Percentiles rank a stretch among this genome's conserved stretches.
Evolutionary conservation across 2,888 invertebrate genomes (phyloP).

Genomic region (Euzophera pinguis): DNA sequence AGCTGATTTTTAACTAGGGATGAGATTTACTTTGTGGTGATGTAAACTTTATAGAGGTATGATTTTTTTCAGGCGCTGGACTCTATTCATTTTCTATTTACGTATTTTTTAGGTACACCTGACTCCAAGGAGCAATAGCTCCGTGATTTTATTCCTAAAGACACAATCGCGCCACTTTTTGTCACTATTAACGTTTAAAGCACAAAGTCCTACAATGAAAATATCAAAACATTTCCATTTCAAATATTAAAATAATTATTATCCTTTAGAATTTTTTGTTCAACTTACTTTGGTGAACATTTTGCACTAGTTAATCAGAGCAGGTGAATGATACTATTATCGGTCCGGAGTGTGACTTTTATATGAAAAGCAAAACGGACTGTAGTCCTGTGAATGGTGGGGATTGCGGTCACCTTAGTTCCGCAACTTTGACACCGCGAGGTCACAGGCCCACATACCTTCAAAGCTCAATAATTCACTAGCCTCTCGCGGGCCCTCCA

Average conservation of each 20-base stretch:
- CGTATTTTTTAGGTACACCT: too few species aligned
- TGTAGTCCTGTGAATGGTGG: conserved; percentile 61
- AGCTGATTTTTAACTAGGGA: too few species aligned
- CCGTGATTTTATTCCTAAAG: too few species aligned
- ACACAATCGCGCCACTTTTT: too few species aligned
- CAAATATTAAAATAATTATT: background rate
- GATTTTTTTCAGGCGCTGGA: too few species aligned
- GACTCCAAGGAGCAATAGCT: too few species aligned
- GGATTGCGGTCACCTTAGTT: conserved; percentile 71
- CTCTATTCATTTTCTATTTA: too few species aligned
- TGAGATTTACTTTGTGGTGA: too few species aligned
- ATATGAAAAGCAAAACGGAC: conserved; percentile 77
- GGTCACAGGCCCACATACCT: conserved; percentile 61
- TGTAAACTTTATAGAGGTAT: too few species aligned
- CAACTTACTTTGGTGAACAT: conserved; percentile 77
- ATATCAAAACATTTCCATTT: too few species aligned
- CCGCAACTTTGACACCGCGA: conserved; percentile 79
- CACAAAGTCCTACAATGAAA: too few species aligned
- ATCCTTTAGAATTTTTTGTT: background rate
- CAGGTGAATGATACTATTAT: conserved; percentile 77
- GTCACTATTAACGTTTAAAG: too few species aligned
- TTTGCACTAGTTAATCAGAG: conserved; percentile 73
- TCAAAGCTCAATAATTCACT: conserved; percentile 43
- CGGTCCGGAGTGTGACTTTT: conserved; percentile 66
- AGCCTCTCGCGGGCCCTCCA: conserved; percentile 23